Evolutionary conservation across 2,888 invertebrate genomes (phyloP), one percentile per base, ranked within the genome.

Genomic region (Mesorhabditis sp.): DNA sequence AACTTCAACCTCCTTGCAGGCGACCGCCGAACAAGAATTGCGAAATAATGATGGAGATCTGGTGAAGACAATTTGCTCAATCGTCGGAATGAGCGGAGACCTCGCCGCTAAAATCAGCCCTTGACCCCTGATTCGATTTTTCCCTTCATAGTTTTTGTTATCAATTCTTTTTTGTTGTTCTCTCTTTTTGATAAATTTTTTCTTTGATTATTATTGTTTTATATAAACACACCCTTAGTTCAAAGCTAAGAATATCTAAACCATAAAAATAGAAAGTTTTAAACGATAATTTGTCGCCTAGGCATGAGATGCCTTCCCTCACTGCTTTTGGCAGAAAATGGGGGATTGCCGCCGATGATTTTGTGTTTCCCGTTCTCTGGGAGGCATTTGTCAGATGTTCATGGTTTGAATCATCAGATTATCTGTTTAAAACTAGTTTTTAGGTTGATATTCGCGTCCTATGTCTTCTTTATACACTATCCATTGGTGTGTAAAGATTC

Each of bases 301-400:
- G 13, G 6, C 50, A 50, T 50, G 50, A 10, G 50, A 94, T 94
- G 94, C 94, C 94, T 86, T 93, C 93, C 82, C 89, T 94, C 86
- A 90, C 91, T 86, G 90, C 93, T 77, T 92, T 93, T 87, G 92
- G 92, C 84, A 90, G 94, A 86, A 91, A 92, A 88, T 94, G 94
- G 94, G 90, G 92, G 83, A 92, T 93, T 82, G 93, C 92, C 83
- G 92, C 92, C 80, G 94, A 94, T 88, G 94, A 94, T 88, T 91
- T 94, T 85, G 93, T 94, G 64, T 92, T 93, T 87, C 93, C 93
- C 45, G 92, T 87, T 41, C 73, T 88, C 62, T 84, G 86, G 50
- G 89, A 89, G 79, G 86, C 87, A 15, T 74, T 87, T 43, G 75
- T 88, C 4, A 84, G 89, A 68, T 74, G 87, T 58, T 78, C 84